phyloP scores from a whole-genome alignment of 2,888 invertebrate species.

The Drosophila multiciliata region DNA sequence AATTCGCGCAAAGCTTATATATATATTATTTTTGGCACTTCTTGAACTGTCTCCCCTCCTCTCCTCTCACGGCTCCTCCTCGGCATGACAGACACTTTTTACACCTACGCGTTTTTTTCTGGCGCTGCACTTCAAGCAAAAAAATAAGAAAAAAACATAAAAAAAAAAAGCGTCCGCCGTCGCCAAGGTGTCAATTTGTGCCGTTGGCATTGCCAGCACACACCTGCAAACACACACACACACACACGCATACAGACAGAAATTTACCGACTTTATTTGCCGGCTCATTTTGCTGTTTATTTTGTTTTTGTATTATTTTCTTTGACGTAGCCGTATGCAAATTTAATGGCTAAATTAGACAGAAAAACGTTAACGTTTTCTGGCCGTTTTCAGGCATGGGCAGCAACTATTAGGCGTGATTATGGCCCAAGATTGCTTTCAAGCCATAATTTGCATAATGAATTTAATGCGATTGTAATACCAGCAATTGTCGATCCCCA shows the following conservation, averaged over 20 bases:
- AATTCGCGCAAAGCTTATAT: slow-evolving; percentile 12
- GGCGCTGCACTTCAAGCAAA: slow-evolving; percentile 33
- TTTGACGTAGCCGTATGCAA: slow-evolving; percentile 69
- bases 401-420: slow-evolving; percentile 62
- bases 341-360: slow-evolving; percentile 81
- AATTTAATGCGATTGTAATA: slow-evolving; percentile 69
- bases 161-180: slow-evolving; percentile 47
- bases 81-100: slow-evolving; percentile 62
- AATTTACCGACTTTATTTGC: slow-evolving; percentile 10
- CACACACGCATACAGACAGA: background rate
- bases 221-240: slow-evolving; percentile 29
- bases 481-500: slow-evolving; percentile 40
- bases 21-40: slow-evolving; percentile 8
- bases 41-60: slow-evolving; percentile 8
- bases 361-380: slow-evolving; percentile 46
- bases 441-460: slow-evolving; percentile 68
- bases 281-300: slow-evolving; percentile 3
- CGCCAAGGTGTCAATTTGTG: slow-evolving; percentile 77
- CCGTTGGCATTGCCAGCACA: slow-evolving; percentile 55
- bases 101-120: slow-evolving; percentile 59
- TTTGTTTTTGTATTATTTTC: slow-evolving; percentile 34
- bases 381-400: slow-evolving; percentile 32
- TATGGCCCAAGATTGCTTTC: slow-evolving; percentile 59
- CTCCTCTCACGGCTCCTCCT: background rate
- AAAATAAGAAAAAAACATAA: background rate